These are phyloP conservation scores for Diadophis punctatus DNA, from an alignment of 2,113 vertebrate genomes.

Conservation along the genomic window DNA sequence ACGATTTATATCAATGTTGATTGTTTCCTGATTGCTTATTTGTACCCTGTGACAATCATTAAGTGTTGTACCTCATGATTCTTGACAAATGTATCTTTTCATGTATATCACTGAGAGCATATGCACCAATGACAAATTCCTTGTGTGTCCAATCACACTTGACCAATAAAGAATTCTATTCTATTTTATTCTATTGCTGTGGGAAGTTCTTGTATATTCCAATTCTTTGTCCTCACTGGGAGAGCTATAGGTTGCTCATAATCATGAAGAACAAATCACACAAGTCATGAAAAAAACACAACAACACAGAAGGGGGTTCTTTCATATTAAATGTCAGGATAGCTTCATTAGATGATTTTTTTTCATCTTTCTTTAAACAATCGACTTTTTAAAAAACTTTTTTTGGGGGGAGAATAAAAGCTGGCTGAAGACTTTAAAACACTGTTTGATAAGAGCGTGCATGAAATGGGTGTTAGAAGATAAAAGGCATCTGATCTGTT, in stretches of 20 bases:
- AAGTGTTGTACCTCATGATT: too few species aligned
- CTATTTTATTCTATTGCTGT: too few species aligned
- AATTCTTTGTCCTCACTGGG: neutral
- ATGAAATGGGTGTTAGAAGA: neutral
- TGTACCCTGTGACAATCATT: too few species aligned
- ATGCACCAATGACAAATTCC: too few species aligned
- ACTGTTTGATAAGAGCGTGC: neutral
- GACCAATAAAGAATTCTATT: too few species aligned
- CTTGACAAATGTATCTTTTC: too few species aligned
- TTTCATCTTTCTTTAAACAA: neutral
- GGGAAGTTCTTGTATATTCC: conserved; percentile 9
- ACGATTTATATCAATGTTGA: too few species aligned
- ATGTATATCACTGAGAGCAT: too few species aligned
- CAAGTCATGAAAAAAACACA: neutral
- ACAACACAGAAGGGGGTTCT: neutral
- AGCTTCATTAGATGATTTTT: neutral
- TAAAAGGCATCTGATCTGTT: neutral
- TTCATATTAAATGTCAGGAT: neutral
- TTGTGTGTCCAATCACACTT: too few species aligned
- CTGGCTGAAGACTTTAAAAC: neutral
- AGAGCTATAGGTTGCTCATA: neutral
- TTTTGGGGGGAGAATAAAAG: neutral
- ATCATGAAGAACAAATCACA: conserved; percentile 31
- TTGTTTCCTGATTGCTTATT: too few species aligned
- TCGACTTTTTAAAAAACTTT: neutral